Conservation (phyloP, 1,140 invertebrate genomes). For the Listronotus bonariensis region DNA sequence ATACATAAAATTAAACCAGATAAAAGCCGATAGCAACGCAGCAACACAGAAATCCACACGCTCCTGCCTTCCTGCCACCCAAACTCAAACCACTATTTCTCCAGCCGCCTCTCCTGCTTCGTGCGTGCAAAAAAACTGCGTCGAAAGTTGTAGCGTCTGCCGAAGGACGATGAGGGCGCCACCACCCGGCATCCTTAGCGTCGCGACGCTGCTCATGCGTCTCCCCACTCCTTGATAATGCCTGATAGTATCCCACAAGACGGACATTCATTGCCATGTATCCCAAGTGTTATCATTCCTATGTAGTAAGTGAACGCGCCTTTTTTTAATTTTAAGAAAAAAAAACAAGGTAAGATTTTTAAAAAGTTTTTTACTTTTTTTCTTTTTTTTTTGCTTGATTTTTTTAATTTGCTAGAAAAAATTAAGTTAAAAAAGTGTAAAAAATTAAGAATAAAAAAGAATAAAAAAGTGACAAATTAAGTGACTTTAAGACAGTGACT, state of each 20-base stretch:
- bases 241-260: slow-evolving; percentile 57
- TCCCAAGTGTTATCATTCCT: slow-evolving; percentile 57
- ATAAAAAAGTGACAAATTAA: slow-evolving; percentile 18
- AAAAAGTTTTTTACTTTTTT: background rate
- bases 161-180: slow-evolving; percentile 51
- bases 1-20: slow-evolving; percentile 32
- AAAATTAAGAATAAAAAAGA: background rate
- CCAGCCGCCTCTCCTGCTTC: slow-evolving; percentile 24
- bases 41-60: slow-evolving; percentile 5
- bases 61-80: slow-evolving; percentile 8
- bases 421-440: slow-evolving; percentile 10
- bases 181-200: slow-evolving; percentile 55
- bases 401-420: slow-evolving; percentile 16
- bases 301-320: slow-evolving; percentile 52
- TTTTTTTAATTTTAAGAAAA: slow-evolving; percentile 49
- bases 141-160: slow-evolving; percentile 40
- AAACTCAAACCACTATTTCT: slow-evolving; percentile 30
- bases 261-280: slow-evolving; percentile 57
- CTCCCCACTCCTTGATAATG: slow-evolving; percentile 56
- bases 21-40: slow-evolving; percentile 21
- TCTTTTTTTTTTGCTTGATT: slow-evolving; percentile 14
- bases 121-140: slow-evolving; percentile 44
- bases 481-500: background rate
- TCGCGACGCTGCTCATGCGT: slow-evolving; percentile 57
- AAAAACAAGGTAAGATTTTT: slow-evolving; percentile 19